phyloP scores from a whole-genome alignment of 2,797 vertebrate species.

The Etheostoma nigrum region DNA sequence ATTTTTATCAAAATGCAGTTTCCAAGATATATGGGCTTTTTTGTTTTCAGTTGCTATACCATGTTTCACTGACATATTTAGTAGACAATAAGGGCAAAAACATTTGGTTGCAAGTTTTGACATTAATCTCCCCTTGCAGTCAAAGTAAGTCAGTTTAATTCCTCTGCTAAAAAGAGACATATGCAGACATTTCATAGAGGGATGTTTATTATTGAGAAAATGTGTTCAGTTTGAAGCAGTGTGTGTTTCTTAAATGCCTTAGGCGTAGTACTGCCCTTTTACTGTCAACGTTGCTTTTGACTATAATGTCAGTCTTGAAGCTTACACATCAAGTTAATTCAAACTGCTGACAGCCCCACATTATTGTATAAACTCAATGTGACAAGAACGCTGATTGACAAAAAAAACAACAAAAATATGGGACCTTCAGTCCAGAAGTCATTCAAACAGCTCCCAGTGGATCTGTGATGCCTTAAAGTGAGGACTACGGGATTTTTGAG shows the following conservation, averaged over 20 bases:
- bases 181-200: conserved; percentile 19
- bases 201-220: conserved; percentile 25
- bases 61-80: conserved; percentile 21
- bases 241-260: conserved; percentile 18
- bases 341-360: conserved; percentile 35
- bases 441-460: conserved; percentile 19
- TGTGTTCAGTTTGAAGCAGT: conserved; percentile 14
- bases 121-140: conserved; percentile 62
- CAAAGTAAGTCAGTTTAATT: conserved; percentile 52
- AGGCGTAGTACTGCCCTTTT: conserved; percentile 25
- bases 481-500: not conserved
- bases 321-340: conserved; percentile 34
- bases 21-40: conserved; percentile 2
- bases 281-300: conserved; percentile 43
- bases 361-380: conserved; percentile 33
- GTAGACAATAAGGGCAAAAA: conserved; percentile 25
- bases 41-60: not conserved
- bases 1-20: conserved; percentile 14
- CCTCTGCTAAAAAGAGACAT: conserved; percentile 33
- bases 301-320: conserved; percentile 23
- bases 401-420: conserved; percentile 22
- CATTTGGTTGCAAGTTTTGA: conserved; percentile 51
- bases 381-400: conserved; percentile 35
- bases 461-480: conserved; percentile 10
- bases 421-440: conserved; percentile 43